Evolutionary conservation across 2,113 vertebrate species (phyloP).

Genomic region (Ciconia maguari): DNA sequence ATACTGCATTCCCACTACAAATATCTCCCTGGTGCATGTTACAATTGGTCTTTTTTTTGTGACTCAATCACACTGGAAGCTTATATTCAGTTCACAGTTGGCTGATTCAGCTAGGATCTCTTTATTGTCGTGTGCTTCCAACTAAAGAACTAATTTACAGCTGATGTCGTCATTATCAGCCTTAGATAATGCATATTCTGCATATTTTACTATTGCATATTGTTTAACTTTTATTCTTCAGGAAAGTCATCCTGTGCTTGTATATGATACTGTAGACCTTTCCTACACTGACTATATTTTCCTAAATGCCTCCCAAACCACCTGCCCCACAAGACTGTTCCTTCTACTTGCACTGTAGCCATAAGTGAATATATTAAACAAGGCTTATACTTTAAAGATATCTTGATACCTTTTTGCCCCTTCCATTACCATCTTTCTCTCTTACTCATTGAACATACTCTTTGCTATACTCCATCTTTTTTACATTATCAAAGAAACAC

Average conservation of each 20-base stretch:
- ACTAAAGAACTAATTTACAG: not conserved
- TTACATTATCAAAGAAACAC: not conserved
- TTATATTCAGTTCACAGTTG: not conserved
- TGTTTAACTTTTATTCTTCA: not conserved
- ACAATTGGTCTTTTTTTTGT: not conserved
- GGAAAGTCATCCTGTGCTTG: not conserved
- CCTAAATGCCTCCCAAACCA: not conserved
- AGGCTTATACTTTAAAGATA: not conserved
- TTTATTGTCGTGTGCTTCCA: not conserved
- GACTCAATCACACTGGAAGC: not conserved
- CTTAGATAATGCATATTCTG: not conserved
- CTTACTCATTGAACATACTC: not conserved
- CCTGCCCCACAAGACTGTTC: not conserved
- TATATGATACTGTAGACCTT: not conserved
- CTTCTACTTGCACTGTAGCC: not conserved
- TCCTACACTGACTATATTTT: not conserved
- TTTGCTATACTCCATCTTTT: not conserved
- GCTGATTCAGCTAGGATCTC: not conserved
- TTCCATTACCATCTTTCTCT: not conserved
- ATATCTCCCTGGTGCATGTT: not conserved
- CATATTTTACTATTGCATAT: not conserved
- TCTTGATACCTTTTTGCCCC: not conserved
- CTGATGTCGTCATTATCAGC: not conserved
- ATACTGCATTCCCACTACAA: not conserved
- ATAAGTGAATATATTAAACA: not conserved